Evolutionary conservation across 2,113 vertebrate species (phyloP).

Genomic region (Xenopus laevis): DNA sequence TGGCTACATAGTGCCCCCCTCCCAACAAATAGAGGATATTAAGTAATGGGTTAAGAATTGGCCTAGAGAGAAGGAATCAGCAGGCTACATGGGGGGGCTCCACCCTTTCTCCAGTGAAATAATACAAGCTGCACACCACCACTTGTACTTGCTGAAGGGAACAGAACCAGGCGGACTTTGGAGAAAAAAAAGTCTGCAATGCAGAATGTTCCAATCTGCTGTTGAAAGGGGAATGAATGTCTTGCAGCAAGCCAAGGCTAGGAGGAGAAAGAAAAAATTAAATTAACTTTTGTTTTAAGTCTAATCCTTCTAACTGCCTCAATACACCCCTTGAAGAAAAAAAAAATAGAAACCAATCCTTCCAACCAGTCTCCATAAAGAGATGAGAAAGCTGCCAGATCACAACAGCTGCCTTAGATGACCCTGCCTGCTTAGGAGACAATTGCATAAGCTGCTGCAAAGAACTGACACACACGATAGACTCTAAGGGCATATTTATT

Average conservation of each 20-base stretch:
- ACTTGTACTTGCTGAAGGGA: background rate
- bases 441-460: slow-evolving; percentile 42
- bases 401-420: slow-evolving; percentile 53
- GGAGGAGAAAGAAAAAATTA: background rate
- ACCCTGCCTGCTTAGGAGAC: slow-evolving; percentile 48
- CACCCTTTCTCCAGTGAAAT: background rate
- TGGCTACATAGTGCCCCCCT: no score
- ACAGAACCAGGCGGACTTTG: background rate
- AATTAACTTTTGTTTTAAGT: slow-evolving; percentile 43
- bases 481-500: no score
- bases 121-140: background rate
- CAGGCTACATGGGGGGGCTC: no score
- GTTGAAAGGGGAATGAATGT: slow-evolving; percentile 35
- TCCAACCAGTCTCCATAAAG: slow-evolving; percentile 51
- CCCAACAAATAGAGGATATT: no score
- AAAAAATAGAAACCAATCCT: slow-evolving; percentile 50
- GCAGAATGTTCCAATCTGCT: slow-evolving; percentile 22
- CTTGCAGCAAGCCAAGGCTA: slow-evolving; percentile 33
- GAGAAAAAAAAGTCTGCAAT: slow-evolving; percentile 23
- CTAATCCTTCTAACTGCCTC: slow-evolving; percentile 35
- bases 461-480: background rate
- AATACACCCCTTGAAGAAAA: slow-evolving; percentile 14
- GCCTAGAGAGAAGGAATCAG: no score
- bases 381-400: slow-evolving; percentile 48
- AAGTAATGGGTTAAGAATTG: no score